Percentiles rank a stretch among this genome's conserved stretches.
These are phyloP conservation scores for Phengaris alcon DNA, from an alignment of 2,888 invertebrate species.

Conservation along the genomic window DNA sequence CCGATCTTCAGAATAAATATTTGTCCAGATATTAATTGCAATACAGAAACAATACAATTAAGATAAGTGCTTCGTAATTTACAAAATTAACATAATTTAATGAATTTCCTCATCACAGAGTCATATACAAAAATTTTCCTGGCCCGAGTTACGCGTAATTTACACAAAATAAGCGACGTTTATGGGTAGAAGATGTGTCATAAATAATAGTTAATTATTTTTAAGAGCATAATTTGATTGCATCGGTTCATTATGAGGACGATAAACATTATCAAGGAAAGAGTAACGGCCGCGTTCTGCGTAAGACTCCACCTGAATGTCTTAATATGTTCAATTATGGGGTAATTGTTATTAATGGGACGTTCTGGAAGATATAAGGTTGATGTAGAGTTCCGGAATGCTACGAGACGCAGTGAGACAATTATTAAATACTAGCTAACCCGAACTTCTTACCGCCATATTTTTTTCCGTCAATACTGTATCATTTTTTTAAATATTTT, in stretches of 20 bases:
- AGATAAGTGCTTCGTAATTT: not conserved
- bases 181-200: slow-evolving; percentile 8
- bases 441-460: no score
- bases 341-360: slow-evolving; percentile 31
- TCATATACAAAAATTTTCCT: not conserved
- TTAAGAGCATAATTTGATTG: slow-evolving; percentile 18
- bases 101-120: slow-evolving; percentile 21
- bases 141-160: not conserved
- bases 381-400: slow-evolving; percentile 29
- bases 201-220: slow-evolving; percentile 28
- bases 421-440: not conserved
- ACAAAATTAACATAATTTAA: slow-evolving; percentile 23
- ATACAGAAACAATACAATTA: slow-evolving; percentile 1
- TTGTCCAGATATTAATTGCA: not conserved
- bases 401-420: not conserved
- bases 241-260: slow-evolving; percentile 10
- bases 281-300: slow-evolving; percentile 11
- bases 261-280: slow-evolving; percentile 13
- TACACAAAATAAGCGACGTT: slow-evolving; percentile 6
- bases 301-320: slow-evolving; percentile 28
- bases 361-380: slow-evolving; percentile 22
- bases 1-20: not conserved
- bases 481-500: no score
- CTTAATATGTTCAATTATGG: slow-evolving; percentile 30
- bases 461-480: no score